These are phyloP conservation scores for Notospermus geniculatus DNA, from an alignment of 1,140 invertebrate genomes.

Conservation along the genomic window DNA sequence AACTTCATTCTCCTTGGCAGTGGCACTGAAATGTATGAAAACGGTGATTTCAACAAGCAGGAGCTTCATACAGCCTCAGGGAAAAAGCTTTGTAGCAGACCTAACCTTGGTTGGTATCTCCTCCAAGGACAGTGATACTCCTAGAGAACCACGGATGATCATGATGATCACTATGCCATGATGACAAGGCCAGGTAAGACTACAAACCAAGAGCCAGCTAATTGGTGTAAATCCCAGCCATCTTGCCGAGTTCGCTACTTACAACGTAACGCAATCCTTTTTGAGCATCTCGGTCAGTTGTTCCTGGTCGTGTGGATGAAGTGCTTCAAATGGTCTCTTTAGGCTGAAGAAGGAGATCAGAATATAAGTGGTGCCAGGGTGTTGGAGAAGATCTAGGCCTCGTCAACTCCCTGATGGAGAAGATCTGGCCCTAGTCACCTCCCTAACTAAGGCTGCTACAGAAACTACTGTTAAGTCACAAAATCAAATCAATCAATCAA, in stretches of 20 bases:
- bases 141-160: neutral
- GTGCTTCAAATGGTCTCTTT: slow-evolving; percentile 63
- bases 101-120: too few relatives aligned
- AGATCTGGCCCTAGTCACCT: neutral
- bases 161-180: too few relatives aligned
- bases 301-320: slow-evolving; percentile 84
- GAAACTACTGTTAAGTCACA: too few relatives aligned
- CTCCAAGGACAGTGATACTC: neutral
- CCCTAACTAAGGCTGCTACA: too few relatives aligned
- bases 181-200: too few relatives aligned
- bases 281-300: slow-evolving; percentile 80
- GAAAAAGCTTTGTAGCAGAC: too few relatives aligned
- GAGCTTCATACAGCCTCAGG: too few relatives aligned
- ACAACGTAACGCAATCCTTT: slow-evolving; percentile 64
- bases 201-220: neutral
- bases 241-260: too few relatives aligned
- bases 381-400: too few relatives aligned
- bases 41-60: too few relatives aligned
- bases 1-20: slow-evolving; percentile 66
- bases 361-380: too few relatives aligned
- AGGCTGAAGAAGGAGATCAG: too few relatives aligned
- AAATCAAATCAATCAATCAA: neutral
- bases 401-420: neutral
- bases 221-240: neutral
- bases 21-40: slow-evolving; percentile 43